Base-by-base conservation (phyloP, 2,888 invertebrate species). In the Volucella inflata region DNA sequence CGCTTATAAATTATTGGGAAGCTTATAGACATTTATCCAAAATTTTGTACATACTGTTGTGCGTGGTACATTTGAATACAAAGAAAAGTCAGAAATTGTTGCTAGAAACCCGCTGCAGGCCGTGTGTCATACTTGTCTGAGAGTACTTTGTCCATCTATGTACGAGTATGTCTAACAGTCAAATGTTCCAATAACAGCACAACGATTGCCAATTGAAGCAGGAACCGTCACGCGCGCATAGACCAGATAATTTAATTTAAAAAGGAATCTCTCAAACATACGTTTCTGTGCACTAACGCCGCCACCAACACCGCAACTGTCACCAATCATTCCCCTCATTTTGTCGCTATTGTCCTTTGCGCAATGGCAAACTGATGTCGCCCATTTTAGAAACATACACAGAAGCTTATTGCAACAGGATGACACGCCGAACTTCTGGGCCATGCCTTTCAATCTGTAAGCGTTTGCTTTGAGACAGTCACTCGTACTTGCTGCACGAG, bases 201-300 rank as follows among this genome's bases (percentile, higher is more conserved):
- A 60, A 76, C 68, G 68, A 76, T 67, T 67, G 67, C 50, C 75
- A 76, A 76, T 77, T 55, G 77, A 70, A 60, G 77, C 40, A 68
- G 68, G 48, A 77, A 68, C 53, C 62, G 77, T 62, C 77, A 77
- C 77, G 77, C 77, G 68, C 68, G 53, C 62, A 68, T 51, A 48
- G 60, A 60, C 53, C 77, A 77, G 60, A 77, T 77, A 76, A 60
- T 76, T 67, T 76, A 68, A 68, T 78, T 70, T 78, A 42, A 78
- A 48, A 30, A 55, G 60, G 60, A 78, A 55, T 57, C 48, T 46
- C 30, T 4, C 6, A 30, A 0, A 30, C 6, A 30, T 2, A 30
- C 30, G 30, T 30, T 30, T 46, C 53, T 57, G 21, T 21, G 46
- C 74, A 75, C 38, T 60, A 50, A 46, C 46, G 62, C 16, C 51